A percentile compares a stretch with the other conserved stretches of the same genome.
Evolutionary conservation across 2,888 invertebrate species (phyloP).

Genomic region (Meteorus cinctellus): DNA sequence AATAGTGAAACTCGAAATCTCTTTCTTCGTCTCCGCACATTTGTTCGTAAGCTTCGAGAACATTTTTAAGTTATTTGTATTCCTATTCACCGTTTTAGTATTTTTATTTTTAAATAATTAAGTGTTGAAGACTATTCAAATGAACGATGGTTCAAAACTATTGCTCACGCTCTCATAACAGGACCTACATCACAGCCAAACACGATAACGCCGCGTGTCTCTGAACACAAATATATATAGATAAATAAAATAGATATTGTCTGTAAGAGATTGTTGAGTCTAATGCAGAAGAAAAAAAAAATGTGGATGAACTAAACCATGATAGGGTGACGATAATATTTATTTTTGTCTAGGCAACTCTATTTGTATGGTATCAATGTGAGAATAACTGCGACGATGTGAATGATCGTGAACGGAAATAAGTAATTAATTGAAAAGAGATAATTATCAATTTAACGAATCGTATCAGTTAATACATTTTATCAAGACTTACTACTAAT

Average conservation of each 20-base stretch:
- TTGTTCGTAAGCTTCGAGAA: no score
- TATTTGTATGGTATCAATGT: neutral
- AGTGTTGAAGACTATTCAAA: no score
- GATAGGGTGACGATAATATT: neutral
- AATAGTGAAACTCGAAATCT: no score
- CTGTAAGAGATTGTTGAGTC: no score
- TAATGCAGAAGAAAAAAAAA: neutral
- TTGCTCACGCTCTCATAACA: neutral
- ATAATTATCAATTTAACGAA: neutral
- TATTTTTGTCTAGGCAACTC: neutral
- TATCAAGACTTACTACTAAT: neutral
- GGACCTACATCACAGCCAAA: neutral
- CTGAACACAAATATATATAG: neutral
- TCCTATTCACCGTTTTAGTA: no score
- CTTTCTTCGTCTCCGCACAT: no score
- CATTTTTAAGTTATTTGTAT: no score
- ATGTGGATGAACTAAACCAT: neutral
- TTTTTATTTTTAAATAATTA: no score
- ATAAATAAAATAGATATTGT: no score
- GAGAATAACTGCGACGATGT: neutral
- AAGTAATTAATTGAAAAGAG: neutral
- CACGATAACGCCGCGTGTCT: neutral
- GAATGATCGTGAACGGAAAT: neutral
- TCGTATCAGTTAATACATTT: neutral
- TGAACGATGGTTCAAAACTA: neutral